phyloP scores from a whole-genome alignment of 2,113 vertebrate genomes.

The Scomber scombrus region DNA sequence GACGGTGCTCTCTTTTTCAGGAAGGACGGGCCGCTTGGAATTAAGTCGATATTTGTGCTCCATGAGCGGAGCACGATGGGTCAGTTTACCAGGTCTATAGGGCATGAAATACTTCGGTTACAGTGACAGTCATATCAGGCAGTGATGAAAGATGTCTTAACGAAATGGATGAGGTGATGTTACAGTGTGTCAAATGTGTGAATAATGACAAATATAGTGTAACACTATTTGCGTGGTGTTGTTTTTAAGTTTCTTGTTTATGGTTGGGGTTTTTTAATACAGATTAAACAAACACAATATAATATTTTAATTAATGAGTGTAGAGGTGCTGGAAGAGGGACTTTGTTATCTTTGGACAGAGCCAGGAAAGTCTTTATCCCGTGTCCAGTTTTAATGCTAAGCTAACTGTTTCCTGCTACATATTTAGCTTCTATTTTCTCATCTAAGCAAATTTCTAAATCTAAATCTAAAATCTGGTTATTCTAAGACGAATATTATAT shows the following conservation, averaged over 20 bases:
- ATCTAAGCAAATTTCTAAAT: no score
- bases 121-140: slow-evolving; percentile 51
- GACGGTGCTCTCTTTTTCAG: slow-evolving; percentile 74
- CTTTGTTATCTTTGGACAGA: no score
- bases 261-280: no score
- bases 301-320: no score
- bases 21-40: slow-evolving; percentile 61
- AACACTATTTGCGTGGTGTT: neutral
- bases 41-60: slow-evolving; percentile 76
- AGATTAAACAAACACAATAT: no score
- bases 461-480: no score
- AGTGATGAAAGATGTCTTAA: slow-evolving; percentile 11
- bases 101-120: slow-evolving; percentile 71
- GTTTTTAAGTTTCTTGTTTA: neutral
- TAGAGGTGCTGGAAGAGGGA: no score
- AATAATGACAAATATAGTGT: neutral
- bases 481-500: no score
- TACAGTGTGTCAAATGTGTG: neutral
- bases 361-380: no score
- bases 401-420: no score
- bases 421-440: no score
- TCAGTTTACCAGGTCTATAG: slow-evolving; percentile 76
- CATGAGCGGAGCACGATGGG: slow-evolving; percentile 62
- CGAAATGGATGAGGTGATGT: neutral
- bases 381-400: no score